phyloP scores from a whole-genome alignment of 2,888 invertebrate genomes.

The Proisotoma minuta region DNA sequence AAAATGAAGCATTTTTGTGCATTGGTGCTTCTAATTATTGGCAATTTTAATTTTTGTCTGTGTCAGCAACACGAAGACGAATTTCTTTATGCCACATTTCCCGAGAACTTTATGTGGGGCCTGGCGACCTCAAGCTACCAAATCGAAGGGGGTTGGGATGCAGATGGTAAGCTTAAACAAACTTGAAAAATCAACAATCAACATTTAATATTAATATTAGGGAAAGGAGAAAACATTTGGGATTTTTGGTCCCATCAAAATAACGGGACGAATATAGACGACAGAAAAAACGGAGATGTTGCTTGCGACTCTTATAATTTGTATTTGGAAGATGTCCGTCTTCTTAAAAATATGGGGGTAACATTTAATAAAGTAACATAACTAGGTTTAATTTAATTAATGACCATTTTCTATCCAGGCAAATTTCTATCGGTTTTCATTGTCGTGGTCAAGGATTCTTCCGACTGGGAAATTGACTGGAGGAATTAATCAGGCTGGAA shows the following conservation, averaged over 20 bases:
- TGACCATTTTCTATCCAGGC: constrained; percentile 17
- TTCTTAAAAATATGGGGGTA: constrained; percentile 51
- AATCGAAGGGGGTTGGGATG: constrained; percentile 20
- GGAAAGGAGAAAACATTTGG: constrained; percentile 51
- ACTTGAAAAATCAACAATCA: background rate
- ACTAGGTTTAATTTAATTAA: background rate
- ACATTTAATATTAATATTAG: no score
- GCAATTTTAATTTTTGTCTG: no score
- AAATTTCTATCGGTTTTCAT: constrained; percentile 50
- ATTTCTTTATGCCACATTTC: constrained; percentile 33
- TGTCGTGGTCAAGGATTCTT: constrained; percentile 54
- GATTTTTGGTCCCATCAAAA: constrained; percentile 51
- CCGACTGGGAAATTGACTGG: constrained; percentile 49
- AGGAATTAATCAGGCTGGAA: constrained; percentile 62
- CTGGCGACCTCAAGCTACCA: constrained; percentile 34
- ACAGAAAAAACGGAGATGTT: constrained; percentile 50
- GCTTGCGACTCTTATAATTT: constrained; percentile 53
- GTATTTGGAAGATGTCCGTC: constrained; percentile 51
- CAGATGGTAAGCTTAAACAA: background rate
- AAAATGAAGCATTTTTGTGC: no score
- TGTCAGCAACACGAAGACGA: constrained; percentile 9
- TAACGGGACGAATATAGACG: constrained; percentile 48
- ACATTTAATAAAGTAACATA: background rate
- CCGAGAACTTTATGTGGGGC: constrained; percentile 35
- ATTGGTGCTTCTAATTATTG: no score